A percentile compares a stretch with the other conserved stretches of the same genome.
Conservation (phyloP, 2,888 invertebrate species). For the Bugula neritina region DNA sequence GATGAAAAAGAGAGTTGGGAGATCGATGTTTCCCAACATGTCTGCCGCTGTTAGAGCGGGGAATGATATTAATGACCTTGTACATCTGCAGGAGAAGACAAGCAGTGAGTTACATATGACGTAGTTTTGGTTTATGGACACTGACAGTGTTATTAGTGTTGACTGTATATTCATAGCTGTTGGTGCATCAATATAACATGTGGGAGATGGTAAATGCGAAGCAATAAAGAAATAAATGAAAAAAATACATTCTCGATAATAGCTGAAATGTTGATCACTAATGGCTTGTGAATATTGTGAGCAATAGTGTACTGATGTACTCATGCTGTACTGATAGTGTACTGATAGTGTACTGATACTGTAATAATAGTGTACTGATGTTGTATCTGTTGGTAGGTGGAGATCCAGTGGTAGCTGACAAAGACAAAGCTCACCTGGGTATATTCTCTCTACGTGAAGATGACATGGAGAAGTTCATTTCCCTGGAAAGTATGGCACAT, state of each 20-base stretch:
- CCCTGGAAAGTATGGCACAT: background rate
- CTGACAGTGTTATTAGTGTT: background rate
- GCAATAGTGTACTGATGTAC: no score
- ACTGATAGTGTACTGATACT: no score
- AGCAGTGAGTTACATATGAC: background rate
- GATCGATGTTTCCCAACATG: constrained; percentile 5
- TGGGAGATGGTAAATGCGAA: background rate
- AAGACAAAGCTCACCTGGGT: background rate
- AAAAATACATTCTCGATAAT: no score
- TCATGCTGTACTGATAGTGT: no score
- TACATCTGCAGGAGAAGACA: background rate
- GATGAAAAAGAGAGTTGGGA: constrained; percentile 9
- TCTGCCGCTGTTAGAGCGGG: background rate
- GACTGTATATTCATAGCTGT: background rate
- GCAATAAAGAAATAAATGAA: no score
- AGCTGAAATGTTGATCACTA: no score
- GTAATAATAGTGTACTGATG: no score
- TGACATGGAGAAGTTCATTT: background rate
- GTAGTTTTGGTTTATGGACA: no score
- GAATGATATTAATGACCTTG: background rate
- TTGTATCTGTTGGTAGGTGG: no score
- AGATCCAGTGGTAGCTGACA: background rate
- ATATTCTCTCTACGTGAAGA: background rate
- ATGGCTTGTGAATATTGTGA: no score
- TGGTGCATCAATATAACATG: background rate